Percentiles rank a stretch among this genome's conserved stretches.
Evolutionary conservation across 2,797 vertebrate genomes (phyloP).

Genomic region (Chromobotia macracanthus): DNA sequence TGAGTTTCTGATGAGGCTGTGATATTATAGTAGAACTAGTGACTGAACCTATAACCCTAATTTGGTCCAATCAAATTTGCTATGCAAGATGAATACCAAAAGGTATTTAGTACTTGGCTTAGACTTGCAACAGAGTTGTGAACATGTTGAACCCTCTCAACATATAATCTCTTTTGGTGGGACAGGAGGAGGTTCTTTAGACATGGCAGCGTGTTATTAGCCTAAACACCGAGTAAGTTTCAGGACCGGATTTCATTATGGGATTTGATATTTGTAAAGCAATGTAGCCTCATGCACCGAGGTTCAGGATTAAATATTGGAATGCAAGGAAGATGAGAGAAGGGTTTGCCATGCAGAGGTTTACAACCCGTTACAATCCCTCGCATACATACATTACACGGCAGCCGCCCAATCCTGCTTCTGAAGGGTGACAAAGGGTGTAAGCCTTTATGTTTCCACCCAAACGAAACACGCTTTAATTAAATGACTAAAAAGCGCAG

Average conservation of each 20-base stretch:
- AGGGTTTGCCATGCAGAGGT: neutral
- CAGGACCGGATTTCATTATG: slow-evolving; percentile 14
- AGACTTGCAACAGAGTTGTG: neutral
- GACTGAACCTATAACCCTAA: neutral
- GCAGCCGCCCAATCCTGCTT: slow-evolving; percentile 31
- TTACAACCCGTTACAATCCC: slow-evolving; percentile 24
- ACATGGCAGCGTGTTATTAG: slow-evolving; percentile 3
- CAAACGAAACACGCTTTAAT: slow-evolving; percentile 79
- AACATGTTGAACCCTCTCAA: neutral
- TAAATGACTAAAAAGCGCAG: slow-evolving; percentile 83
- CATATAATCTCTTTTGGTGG: neutral
- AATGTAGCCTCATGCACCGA: slow-evolving; percentile 20
- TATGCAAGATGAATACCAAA: neutral
- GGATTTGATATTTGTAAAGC: slow-evolving; percentile 25
- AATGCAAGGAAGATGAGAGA: neutral
- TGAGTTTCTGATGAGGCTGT: too few species aligned
- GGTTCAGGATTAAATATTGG: slow-evolving; percentile 14
- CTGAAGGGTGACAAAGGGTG: slow-evolving; percentile 64
- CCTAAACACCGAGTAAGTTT: slow-evolving; percentile 18
- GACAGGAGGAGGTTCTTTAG: slow-evolving; percentile 18
- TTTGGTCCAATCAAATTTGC: neutral
- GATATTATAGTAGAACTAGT: too few species aligned
- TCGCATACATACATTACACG: slow-evolving; percentile 37
- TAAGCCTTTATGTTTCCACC: slow-evolving; percentile 71
- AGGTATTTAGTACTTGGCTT: neutral